These are phyloP conservation scores for Caenorhabditis becei DNA, from an alignment of 2,888 invertebrate genomes.

Conservation along the genomic window DNA sequence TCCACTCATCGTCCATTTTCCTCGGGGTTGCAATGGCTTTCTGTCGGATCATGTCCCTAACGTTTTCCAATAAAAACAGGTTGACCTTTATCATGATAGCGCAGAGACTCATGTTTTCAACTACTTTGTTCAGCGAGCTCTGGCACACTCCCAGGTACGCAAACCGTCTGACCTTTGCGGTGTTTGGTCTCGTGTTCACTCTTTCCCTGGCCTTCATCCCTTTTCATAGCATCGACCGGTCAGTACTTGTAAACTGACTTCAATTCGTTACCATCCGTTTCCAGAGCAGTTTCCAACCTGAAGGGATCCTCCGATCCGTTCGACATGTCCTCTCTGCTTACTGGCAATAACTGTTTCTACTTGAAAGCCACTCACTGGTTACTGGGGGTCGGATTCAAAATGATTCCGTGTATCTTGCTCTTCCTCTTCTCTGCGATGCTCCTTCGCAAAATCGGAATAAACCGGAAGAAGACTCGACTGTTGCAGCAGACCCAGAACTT, in stretches of 20 bases:
- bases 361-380: conserved; percentile 22
- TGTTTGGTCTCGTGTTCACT: conserved; percentile 1
- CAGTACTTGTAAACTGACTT: neutral
- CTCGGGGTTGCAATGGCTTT: conserved; percentile 39
- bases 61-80: conserved; percentile 28
- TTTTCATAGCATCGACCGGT: conserved; percentile 17
- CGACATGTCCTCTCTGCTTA: conserved; percentile 17
- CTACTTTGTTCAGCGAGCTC: neutral
- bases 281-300: neutral
- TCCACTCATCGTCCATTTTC: conserved; percentile 31
- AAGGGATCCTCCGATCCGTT: neutral
- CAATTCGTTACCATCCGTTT: neutral
- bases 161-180: neutral
- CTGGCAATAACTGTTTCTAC: conserved; percentile 21
- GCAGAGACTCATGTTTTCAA: neutral
- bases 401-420: conserved; percentile 18
- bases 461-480: neutral
- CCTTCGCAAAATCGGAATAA: neutral
- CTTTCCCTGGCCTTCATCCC: conserved; percentile 14
- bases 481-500: conserved; percentile 6
- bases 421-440: conserved; percentile 20
- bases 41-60: conserved; percentile 33
- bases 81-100: neutral
- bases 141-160: conserved; percentile 38
- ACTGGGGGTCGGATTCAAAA: conserved; percentile 15